Base-by-base conservation (phyloP, 2,797 vertebrate species). In the Mallotus villosus region DNA sequence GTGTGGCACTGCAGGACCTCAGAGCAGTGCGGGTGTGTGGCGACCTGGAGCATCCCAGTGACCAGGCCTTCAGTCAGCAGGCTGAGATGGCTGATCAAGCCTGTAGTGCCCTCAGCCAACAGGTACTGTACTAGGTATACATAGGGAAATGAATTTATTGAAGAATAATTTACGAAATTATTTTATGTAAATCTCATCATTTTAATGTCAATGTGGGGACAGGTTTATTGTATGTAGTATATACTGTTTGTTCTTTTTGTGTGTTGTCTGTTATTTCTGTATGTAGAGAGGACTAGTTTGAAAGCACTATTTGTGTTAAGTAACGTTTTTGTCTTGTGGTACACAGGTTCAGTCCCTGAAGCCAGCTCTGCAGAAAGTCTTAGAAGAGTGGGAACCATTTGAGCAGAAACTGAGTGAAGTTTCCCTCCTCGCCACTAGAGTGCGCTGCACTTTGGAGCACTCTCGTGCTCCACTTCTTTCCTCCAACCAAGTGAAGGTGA, bases 301-400 rank as follows among this genome's bases (percentile, higher is more conserved):
- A 53, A 19, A 49, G 9, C 22, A 17, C 2, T 46, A 14, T 14
- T 46, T 11, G 9, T 46, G 41, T 14, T 11, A 12, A 46, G 41
- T 12, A 14, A 14, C 9, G 7, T 59, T 7, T 63, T 14, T 19
- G n/a, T 83, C 76, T 1, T 53, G 91, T 88, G 76, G 87, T 67
- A 73, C 69, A 7, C 87, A 95, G 90, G 77, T 96, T 64, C 90
- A 90, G 67, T 55, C 41, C 71, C 78, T 92, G 71, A 87, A 82
- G 67, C 81, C 91, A 19, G 63, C 65, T 59, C 81, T 92, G 0
- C 74, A 80, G 0, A 70, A 73, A 21, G 14, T 85, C 21, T 53
- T 93, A 51, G 90, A 93, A 41, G 84, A 92, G 22, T 97, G 95
- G 97, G 87, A 70, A 49, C 5, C 73, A 5, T 95, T 93, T 66